Conservation (phyloP, 2,797 vertebrate species). For the Argya squamiceps region DNA sequence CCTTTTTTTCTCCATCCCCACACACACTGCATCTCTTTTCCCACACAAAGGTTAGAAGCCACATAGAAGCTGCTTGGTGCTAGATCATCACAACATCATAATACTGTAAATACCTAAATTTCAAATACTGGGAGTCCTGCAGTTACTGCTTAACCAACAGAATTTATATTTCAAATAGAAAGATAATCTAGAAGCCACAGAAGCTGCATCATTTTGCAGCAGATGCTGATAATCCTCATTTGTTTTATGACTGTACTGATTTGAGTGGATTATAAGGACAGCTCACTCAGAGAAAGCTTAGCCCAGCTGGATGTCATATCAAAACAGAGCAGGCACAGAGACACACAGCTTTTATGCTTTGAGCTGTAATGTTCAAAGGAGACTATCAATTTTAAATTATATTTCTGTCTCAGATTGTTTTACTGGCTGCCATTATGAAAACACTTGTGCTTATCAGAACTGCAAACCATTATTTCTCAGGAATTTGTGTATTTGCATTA, state of each 20-base stretch:
- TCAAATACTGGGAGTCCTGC: neutral
- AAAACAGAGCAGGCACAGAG: neutral
- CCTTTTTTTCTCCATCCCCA: neutral
- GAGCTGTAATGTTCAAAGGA: neutral
- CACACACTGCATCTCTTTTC: neutral
- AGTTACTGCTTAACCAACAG: neutral
- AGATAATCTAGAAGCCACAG: neutral
- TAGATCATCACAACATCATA: neutral
- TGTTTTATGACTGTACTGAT: constrained; percentile 34
- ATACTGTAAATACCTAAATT: neutral
- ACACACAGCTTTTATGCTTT: neutral
- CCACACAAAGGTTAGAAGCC: neutral
- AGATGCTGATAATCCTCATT: constrained; percentile 35
- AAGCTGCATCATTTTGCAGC: neutral
- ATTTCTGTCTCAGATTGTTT: neutral
- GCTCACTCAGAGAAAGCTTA: constrained; percentile 21
- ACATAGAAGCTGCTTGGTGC: neutral
- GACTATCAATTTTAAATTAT: neutral
- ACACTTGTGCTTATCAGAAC: neutral
- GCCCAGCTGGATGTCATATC: neutral
- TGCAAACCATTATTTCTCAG: neutral
- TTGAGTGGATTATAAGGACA: constrained; percentile 41
- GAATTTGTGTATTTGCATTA: neutral
- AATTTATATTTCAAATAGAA: neutral
- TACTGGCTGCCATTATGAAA: neutral